Evolutionary conservation across 92 coral and sea anemone genomes (phyloP).

Genomic region (Heliopora coerulea): DNA sequence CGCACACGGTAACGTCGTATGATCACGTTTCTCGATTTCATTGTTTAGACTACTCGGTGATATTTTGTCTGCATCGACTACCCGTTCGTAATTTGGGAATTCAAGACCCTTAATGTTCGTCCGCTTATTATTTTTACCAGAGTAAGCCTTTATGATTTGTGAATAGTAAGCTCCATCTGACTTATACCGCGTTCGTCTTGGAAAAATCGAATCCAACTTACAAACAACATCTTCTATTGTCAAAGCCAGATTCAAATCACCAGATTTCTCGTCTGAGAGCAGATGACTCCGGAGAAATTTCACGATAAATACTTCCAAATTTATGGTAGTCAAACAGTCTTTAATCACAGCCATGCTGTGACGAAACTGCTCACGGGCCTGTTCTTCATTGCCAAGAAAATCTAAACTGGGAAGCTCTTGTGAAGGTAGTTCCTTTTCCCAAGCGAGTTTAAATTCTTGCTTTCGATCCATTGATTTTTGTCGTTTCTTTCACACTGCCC

Average conservation of each 20-base stretch:
- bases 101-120: background rate
- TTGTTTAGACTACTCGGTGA: background rate
- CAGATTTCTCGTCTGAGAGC: constrained; percentile 19
- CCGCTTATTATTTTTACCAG: background rate
- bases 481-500: background rate
- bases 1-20: background rate
- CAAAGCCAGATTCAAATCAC: constrained; percentile 2
- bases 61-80: background rate
- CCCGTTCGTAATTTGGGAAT: background rate
- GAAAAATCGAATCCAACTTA: constrained; percentile 26
- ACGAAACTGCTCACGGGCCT: constrained; percentile 27
- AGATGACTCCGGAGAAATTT: constrained; percentile 27
- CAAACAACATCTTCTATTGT: constrained; percentile 1
- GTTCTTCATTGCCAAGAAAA: constrained; percentile 29
- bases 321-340: constrained; percentile 29
- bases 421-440: constrained; percentile 14
- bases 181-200: background rate
- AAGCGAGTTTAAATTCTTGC: constrained; percentile 11
- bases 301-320: constrained; percentile 32
- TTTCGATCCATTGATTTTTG: constrained; percentile 15
- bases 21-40: background rate
- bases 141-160: background rate
- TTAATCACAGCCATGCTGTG: constrained; percentile 27
- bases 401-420: constrained; percentile 23
- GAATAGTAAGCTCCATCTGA: background rate